Conservation (phyloP, 2,888 invertebrate genomes). For the Crossocerus cetratus region DNA sequence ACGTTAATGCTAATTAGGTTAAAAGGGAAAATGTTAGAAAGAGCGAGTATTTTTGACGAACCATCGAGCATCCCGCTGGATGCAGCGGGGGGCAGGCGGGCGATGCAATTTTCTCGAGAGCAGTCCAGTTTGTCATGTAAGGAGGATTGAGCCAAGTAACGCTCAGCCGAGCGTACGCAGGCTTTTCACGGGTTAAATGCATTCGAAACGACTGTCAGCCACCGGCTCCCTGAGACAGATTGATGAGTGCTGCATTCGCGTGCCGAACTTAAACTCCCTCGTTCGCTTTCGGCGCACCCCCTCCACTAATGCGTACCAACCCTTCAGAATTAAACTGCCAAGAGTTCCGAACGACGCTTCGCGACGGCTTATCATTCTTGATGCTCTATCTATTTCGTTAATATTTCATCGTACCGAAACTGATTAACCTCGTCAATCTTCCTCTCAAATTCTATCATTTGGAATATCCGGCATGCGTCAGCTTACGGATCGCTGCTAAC, state of each 20-base stretch:
- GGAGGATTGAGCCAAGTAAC: constrained; percentile 54
- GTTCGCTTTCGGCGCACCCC: constrained; percentile 58
- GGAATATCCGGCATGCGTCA: too few species aligned
- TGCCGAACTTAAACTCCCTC: constrained; percentile 63
- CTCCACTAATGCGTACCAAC: constrained; percentile 58
- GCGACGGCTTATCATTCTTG: constrained; percentile 1
- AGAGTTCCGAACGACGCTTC: neutral
- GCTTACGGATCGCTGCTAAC: too few species aligned
- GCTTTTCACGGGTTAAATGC: constrained; percentile 63
- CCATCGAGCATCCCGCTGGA: constrained; percentile 52
- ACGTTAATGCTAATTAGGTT: too few species aligned
- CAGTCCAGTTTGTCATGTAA: constrained; percentile 57
- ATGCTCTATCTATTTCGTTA: neutral
- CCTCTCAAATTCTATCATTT: too few species aligned
- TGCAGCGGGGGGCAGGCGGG: constrained; percentile 41
- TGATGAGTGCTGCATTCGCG: constrained; percentile 71
- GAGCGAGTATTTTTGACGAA: constrained; percentile 59
- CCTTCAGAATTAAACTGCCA: constrained; percentile 68
- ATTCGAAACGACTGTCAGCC: constrained; percentile 73
- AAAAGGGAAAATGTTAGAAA: neutral
- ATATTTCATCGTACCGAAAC: neutral
- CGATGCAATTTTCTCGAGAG: constrained; percentile 58
- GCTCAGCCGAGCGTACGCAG: constrained; percentile 32
- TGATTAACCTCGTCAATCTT: too few species aligned
- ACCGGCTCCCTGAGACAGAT: constrained; percentile 71